phyloP scores from a whole-genome alignment of 1,140 invertebrate genomes.

The Cephus cinctus region DNA sequence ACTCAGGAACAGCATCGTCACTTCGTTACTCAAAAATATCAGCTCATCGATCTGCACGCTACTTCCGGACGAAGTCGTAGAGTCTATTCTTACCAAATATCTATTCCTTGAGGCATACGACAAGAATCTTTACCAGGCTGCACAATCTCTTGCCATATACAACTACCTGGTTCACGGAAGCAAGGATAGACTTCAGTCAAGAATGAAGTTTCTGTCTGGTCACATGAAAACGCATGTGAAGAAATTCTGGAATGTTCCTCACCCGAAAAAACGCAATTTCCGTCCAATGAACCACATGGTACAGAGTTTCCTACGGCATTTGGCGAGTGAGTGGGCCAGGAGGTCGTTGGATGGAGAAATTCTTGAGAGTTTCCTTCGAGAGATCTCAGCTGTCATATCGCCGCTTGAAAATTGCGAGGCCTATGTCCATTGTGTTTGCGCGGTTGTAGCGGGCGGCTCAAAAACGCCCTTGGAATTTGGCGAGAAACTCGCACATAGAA shows the following conservation, averaged over 20 bases:
- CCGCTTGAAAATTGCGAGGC: too few relatives aligned
- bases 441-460: too few relatives aligned
- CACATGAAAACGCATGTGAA: conserved; percentile 4
- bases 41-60: conserved; percentile 4
- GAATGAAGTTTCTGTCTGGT: conserved; percentile 7
- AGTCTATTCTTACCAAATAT: conserved; percentile 15
- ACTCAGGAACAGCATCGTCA: background rate
- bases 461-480: background rate
- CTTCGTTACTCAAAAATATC: conserved; percentile 7
- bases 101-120: conserved; percentile 11
- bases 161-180: conserved; percentile 4
- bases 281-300: conserved; percentile 13
- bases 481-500: background rate
- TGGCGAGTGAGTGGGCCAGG: background rate
- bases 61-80: conserved; percentile 18
- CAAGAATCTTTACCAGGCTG: rapidly evolving
- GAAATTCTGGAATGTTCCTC: conserved; percentile 11
- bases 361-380: too few relatives aligned
- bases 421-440: too few relatives aligned
- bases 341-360: background rate
- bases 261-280: background rate
- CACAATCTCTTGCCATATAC: background rate
- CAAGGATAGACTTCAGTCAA: background rate
- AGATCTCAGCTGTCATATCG: too few relatives aligned
- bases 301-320: conserved; percentile 7